phyloP scores from a whole-genome alignment of 2,888 invertebrate species.

The Dicroscelio sp. region DNA sequence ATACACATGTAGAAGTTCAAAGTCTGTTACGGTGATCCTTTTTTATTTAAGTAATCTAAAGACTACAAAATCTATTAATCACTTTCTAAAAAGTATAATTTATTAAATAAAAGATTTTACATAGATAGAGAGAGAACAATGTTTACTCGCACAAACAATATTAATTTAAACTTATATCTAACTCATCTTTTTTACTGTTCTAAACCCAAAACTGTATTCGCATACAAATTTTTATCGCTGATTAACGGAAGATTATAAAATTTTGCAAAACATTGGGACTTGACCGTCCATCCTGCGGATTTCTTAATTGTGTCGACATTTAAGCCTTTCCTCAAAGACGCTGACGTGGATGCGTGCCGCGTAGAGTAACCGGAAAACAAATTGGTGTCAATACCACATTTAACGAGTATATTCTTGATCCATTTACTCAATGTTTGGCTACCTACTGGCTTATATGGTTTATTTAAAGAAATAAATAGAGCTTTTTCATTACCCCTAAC shows the following conservation, averaged over 20 bases:
- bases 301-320: neutral
- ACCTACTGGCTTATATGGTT: slow-evolving; percentile 21
- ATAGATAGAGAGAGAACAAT: no score
- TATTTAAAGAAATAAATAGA: slow-evolving; percentile 61
- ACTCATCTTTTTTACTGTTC: no score
- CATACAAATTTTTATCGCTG: neutral
- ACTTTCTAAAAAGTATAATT: no score
- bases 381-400: neutral
- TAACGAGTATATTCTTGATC: slow-evolving; percentile 14
- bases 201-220: neutral
- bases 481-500: neutral
- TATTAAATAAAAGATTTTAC: no score
- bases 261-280: neutral
- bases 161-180: no score
- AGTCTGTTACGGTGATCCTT: no score
- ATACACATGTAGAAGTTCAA: no score
- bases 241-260: neutral
- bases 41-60: no score
- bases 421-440: slow-evolving; percentile 35
- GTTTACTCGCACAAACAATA: no score
- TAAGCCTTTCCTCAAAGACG: neutral
- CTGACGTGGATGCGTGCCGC: neutral
- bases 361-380: neutral
- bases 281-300: neutral
- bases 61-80: no score